Evolutionary conservation across 2,113 vertebrate genomes (phyloP), one percentile per base, ranked within the genome.

Genomic region (Salvelinus fontinalis): DNA sequence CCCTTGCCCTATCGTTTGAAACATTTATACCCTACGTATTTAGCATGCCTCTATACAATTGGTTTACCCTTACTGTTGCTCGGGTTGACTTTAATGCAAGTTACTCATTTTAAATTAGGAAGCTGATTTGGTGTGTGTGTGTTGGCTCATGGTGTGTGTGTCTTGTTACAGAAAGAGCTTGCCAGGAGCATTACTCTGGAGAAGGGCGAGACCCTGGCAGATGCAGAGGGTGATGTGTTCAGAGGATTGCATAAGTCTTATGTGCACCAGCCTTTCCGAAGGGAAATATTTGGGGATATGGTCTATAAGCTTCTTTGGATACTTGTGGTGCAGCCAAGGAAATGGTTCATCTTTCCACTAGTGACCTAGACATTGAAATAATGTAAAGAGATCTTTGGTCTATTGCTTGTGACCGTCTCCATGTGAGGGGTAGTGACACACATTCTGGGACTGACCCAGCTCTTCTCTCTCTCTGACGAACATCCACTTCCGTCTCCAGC

Each of bases 201-300:
- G 80, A 97, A 98, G 93, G 98, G 98, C 29, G 98, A 99, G 92
- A 99, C 96, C 60, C 92, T 99, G 80, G 97, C 97, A 73, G 97
- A 99, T 85, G 97, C 98, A 70, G 98, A 99, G 84, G 98, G 98
- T 76, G 97, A 99, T 79, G 96, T 99, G 57, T 99, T 99, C 89
- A 95, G 97, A 92, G 98, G 97, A 89, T 93, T 99, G 86, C 97
- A 97, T 99, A 95, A 97, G 97, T 90, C 81, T 59, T 34, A 20
- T 7, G 49, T 57, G 14, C 24, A 67, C 75, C 29, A 14, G 29
- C 20, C 31, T 78, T 78, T 60, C 49, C 75, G 68, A 71, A 78
- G 66, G 67, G 59, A 66, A 68, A 44, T 49, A 60, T n/a, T 16
- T 22, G 4, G 34, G 34, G 70, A 72, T 76, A 77, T 12, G 6